phyloP scores from a whole-genome alignment of 2,797 vertebrate genomes.

The Lepilemur septentrionalis region DNA sequence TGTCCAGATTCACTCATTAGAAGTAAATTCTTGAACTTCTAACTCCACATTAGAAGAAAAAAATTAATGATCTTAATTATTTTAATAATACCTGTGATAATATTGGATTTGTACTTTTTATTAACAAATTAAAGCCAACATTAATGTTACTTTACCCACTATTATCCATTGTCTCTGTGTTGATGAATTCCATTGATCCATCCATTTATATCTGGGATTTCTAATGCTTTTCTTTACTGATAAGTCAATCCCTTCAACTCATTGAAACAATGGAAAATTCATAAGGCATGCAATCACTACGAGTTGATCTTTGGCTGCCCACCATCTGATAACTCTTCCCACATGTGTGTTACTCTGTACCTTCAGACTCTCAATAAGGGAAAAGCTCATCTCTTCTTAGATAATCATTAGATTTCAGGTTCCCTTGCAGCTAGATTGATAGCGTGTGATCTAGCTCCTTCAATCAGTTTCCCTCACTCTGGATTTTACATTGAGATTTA shows the following conservation, averaged over 20 bases:
- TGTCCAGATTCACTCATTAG: background rate
- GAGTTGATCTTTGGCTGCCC: background rate
- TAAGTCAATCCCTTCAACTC: background rate
- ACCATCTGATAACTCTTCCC: background rate
- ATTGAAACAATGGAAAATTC: background rate
- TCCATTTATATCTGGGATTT: background rate
- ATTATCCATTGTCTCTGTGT: background rate
- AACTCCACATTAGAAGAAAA: background rate
- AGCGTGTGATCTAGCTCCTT: background rate
- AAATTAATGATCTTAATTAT: background rate
- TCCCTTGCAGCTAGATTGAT: background rate
- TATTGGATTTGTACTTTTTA: background rate
- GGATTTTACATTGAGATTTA: background rate
- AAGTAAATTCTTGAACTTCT: background rate
- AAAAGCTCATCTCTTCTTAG: background rate
- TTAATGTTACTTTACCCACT: background rate
- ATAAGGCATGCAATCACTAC: background rate
- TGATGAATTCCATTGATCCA: background rate
- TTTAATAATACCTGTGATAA: background rate
- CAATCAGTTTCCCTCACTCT: background rate
- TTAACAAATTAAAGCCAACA: background rate
- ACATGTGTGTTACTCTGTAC: background rate
- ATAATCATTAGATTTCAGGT: background rate
- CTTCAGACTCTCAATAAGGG: background rate
- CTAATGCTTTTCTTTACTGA: background rate